These are phyloP conservation scores for Hyperoplus lanceolatus DNA, from an alignment of 2,797 vertebrate genomes.

Conservation along the genomic window DNA sequence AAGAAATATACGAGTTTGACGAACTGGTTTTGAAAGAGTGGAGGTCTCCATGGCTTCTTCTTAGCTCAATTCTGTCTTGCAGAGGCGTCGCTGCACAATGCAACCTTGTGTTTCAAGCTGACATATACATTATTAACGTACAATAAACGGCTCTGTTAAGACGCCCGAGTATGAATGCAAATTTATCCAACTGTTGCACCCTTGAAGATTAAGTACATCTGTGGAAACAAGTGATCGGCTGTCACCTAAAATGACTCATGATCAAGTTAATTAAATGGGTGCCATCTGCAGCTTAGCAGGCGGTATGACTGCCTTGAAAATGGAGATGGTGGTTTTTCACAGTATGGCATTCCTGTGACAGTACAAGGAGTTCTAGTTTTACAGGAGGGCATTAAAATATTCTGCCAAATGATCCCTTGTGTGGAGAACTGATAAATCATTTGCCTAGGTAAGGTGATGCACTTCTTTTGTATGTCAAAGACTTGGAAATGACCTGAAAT, in stretches of 20 bases:
- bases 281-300: conserved; percentile 48
- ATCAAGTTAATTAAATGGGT: conserved; percentile 65
- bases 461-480: conserved; percentile 18
- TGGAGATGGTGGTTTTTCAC: conserved; percentile 45
- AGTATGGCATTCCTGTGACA: conserved; percentile 47
- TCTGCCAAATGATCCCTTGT: conserved; percentile 38
- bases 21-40: conserved; percentile 68
- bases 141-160: conserved; percentile 53
- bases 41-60: conserved; percentile 45
- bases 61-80: conserved; percentile 35
- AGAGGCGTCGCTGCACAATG: conserved; percentile 36
- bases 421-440: conserved; percentile 29
- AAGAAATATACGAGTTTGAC: conserved; percentile 79
- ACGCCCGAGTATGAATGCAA: conserved; percentile 4
- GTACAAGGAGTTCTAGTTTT: conserved; percentile 69
- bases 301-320: conserved; percentile 48
- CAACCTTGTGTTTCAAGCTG: conserved; percentile 51
- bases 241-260: conserved; percentile 60
- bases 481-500: conserved; percentile 45
- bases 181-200: conserved; percentile 22
- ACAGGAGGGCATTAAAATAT: conserved; percentile 4
- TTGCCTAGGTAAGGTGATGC: conserved; percentile 21
- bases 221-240: conserved; percentile 65
- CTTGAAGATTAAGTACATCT: conserved; percentile 41
- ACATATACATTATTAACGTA: conserved; percentile 45